Evolutionary conservation across 2,888 invertebrate species (phyloP), one percentile per base, ranked within the genome.

Genomic region (Cosmopolites sordidus): DNA sequence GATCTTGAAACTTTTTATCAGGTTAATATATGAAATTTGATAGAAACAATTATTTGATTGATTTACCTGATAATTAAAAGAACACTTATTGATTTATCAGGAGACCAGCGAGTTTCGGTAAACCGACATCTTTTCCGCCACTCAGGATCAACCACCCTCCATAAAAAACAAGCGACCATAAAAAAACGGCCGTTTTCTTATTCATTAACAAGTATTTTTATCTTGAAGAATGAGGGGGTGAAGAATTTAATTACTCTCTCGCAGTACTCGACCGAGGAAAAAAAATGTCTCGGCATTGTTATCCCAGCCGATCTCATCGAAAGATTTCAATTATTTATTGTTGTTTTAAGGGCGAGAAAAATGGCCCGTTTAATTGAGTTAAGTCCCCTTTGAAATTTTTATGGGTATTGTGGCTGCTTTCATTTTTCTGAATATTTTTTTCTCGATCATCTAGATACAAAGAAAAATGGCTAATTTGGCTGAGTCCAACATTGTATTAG

Each of bases 311-410:
- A 51, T 55, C 51, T 55, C 56, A 56, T 56, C 51, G 56, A 42
- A 51, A 56, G 43, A 56, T 56, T 56, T 56, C 56, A 56, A 56
- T 56, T 56, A 56, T 56, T 56, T 51, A 56, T 56, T 47, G 51
- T 51, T 56, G 56, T 56, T 56, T 51, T 48, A 56, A 44, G 56
- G 41, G 18, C 22, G 18, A 38, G 12, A 51, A 51, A 47, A 56
- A 48, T 45, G 33, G 33, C 42, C 51, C n/a, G 56, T 51, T 48
- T 56, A 56, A 56, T 56, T 56, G 51, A 51, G 48, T 51, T 56
- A 56, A 44, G 51, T 22, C 22, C 22, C 22, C 22, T 22, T 12
- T 37, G n/a, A n/a, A 37, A 37, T 37, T 37, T 37, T 37, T 37
- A 37, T 37, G n/a, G 14, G 37, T 3, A 8, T n/a, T 14, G 37